These are phyloP conservation scores for Hapalemur alaotrensis DNA, from an alignment of 2,797 vertebrate genomes.

Conservation along the genomic window DNA sequence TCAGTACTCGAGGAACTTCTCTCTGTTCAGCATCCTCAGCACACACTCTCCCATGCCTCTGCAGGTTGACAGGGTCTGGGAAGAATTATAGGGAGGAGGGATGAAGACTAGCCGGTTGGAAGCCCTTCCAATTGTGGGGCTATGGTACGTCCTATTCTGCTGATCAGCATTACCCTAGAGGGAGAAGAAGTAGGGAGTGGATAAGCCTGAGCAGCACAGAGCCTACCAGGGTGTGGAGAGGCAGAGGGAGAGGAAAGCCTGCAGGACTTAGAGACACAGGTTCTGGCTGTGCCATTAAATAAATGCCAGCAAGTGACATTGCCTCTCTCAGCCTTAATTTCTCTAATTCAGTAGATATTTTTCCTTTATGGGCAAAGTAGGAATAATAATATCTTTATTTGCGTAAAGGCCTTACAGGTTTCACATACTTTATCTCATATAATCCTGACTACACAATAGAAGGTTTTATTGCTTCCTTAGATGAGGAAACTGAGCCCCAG, in stretches of 20 bases:
- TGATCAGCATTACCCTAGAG: neutral
- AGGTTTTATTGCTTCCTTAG: conserved; percentile 46
- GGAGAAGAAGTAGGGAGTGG: neutral
- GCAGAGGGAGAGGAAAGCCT: neutral
- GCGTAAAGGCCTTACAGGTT: neutral
- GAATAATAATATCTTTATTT: conserved; percentile 38
- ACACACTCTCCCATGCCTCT: neutral
- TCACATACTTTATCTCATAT: neutral
- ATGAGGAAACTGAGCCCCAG: conserved; percentile 36
- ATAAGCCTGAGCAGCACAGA: neutral
- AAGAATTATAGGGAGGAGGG: neutral
- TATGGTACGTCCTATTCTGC: neutral
- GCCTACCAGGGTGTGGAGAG: neutral
- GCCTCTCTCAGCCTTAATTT: neutral
- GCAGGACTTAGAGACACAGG: neutral
- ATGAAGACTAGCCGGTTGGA: neutral
- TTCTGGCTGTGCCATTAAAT: neutral
- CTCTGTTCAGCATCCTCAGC: neutral
- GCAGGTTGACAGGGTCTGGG: neutral
- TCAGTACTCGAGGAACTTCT: neutral
- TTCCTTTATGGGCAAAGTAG: conserved; percentile 4
- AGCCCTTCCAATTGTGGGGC: neutral
- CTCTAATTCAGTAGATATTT: neutral
- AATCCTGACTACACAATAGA: neutral
- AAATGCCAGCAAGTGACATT: neutral